A percentile compares a stretch with the other conserved stretches of the same genome.
phyloP scores from a whole-genome alignment of 2,888 invertebrate species.

The Sisyra terminalis region DNA sequence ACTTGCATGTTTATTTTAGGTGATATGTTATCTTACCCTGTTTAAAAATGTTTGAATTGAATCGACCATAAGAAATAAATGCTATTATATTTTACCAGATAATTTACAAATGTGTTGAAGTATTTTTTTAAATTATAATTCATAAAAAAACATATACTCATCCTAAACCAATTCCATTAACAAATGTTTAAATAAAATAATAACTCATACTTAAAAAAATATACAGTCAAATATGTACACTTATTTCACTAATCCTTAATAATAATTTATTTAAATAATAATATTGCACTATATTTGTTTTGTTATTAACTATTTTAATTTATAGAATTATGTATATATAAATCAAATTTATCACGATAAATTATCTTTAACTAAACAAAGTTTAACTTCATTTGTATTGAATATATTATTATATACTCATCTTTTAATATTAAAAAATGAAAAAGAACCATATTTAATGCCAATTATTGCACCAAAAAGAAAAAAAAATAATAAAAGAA shows the following conservation, averaged over 20 bases:
- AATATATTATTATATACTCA: background rate
- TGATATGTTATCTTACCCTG: slow-evolving; percentile 8
- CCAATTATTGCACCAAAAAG: too few species aligned
- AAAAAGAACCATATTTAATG: too few species aligned
- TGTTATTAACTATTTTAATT: background rate
- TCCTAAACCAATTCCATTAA: background rate
- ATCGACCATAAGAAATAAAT: background rate
- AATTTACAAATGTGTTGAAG: background rate
- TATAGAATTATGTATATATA: background rate
- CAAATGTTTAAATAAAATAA: background rate
- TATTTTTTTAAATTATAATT: too few species aligned
- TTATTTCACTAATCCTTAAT: background rate
- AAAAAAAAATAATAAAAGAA: too few species aligned
- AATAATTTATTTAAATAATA: slow-evolving; percentile 3
- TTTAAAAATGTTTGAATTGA: slow-evolving; percentile 1
- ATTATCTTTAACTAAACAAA: too few species aligned
- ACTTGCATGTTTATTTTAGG: background rate
- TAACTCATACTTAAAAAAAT: background rate
- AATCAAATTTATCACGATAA: background rate
- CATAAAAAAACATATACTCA: background rate
- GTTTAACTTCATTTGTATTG: background rate
- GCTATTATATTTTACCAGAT: background rate
- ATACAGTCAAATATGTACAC: background rate
- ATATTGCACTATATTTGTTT: slow-evolving; percentile 5
- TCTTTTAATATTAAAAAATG: too few species aligned